These are phyloP conservation scores for Sinocyclocheilus maitianheensis DNA, from an alignment of 2,113 vertebrate species.

Conservation along the genomic window DNA sequence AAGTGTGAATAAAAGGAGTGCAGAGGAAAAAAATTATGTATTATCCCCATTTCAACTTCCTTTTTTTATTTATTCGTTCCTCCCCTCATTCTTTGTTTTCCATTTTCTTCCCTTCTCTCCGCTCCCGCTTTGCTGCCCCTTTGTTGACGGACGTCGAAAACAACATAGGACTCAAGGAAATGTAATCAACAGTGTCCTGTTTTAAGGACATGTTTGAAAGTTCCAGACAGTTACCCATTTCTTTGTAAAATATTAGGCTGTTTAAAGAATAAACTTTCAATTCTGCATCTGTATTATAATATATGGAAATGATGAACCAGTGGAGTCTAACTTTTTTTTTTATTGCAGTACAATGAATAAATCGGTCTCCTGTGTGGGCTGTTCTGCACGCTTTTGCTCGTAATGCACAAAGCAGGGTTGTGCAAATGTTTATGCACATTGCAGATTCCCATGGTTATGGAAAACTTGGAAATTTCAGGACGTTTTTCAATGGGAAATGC, in stretches of 20 bases:
- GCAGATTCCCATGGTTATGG: neutral
- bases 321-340: constrained; percentile 77
- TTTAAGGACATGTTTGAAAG: constrained; percentile 82
- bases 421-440: neutral
- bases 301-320: constrained; percentile 75
- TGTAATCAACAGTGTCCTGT: constrained; percentile 79
- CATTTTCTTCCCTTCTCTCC: constrained; percentile 35
- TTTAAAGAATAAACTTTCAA: constrained; percentile 84
- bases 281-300: constrained; percentile 85
- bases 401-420: constrained; percentile 14
- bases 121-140: constrained; percentile 62
- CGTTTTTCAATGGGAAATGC: neutral
- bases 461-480: neutral
- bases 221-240: constrained; percentile 80
- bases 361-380: constrained; percentile 73
- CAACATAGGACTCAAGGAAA: constrained; percentile 72
- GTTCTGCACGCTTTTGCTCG: constrained; percentile 60
- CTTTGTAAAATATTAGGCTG: constrained; percentile 85
- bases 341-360: constrained; percentile 73
- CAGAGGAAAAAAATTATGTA: constrained; percentile 54
- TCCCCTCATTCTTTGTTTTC: constrained; percentile 64
- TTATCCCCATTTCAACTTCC: constrained; percentile 60
- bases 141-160: constrained; percentile 69
- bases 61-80: constrained; percentile 72
- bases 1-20: constrained; percentile 43